Base-by-base conservation (phyloP, 1,140 invertebrate genomes). In the Popillia japonica region DNA sequence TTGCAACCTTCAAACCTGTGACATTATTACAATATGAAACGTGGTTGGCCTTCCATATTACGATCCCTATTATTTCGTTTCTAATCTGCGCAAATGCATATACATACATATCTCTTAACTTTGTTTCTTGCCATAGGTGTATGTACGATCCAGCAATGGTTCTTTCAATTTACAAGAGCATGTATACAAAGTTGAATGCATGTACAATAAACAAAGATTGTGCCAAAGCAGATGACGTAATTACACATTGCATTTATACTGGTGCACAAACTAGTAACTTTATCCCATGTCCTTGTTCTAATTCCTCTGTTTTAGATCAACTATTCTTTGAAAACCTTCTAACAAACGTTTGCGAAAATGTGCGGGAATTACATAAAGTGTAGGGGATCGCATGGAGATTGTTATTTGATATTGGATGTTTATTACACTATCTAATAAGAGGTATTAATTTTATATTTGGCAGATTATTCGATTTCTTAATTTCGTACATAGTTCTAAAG, bases 281-380 rank as follows among this genome's bases (percentile, higher is more conserved):
- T 27, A 68, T 22, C 22, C 61, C 61, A 68, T 27, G 61, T 68
- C 61, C 61, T 68, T 68, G 61, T 68, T 68, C 61, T 68, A 68
- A 68, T 68, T 68, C 22, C 61, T 68, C 0, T 27, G 61, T 68
- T 27, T 68, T 23, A 17, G 9, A 68, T 2, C 22, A 11, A 3
- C 61, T 17, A 27, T 27, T 68, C 22, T 22, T 27, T 14, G 22
- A 22, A 27, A 68, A 68, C 22, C 22, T 27, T 22, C 61, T 68
- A 68, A 68, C 22, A 68, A n/a, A 68, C n/a, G 7, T 6, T 22
- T 22, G 61, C 22, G 61, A 68, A 68, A 68, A 68, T 14, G 48
- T 14, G 4, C 27, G 4, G 4, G 27, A 34, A 34, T n/a, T n/a
- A n/a, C n/a, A n/a, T n/a, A n/a, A n/a, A n/a, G n/a, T n/a, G n/a